A percentile compares a stretch with the other conserved stretches of the same genome.
Conservation (phyloP, 2,113 vertebrate genomes). For the Vombatus ursinus region DNA sequence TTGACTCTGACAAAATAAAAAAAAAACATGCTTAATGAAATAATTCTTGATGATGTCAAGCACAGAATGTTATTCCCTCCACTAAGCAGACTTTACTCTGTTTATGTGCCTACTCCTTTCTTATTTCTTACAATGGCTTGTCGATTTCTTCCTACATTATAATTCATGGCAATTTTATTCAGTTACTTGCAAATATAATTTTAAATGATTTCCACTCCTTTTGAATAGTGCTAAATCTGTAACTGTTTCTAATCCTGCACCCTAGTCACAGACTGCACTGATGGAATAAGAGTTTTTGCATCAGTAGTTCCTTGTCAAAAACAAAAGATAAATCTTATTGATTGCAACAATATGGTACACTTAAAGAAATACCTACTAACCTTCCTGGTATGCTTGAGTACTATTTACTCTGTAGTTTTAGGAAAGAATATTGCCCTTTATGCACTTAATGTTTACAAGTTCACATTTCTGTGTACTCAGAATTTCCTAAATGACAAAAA, state of each 20-base stretch:
- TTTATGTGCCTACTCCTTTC: not conserved
- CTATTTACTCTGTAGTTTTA: conserved; percentile 7
- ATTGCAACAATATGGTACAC: not conserved
- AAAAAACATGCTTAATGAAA: not conserved
- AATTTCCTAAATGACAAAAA: conserved; percentile 79
- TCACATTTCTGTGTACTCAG: conserved; percentile 71
- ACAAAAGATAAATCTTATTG: conserved; percentile 23
- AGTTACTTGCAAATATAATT: conserved; percentile 4
- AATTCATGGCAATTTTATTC: conserved; percentile 37
- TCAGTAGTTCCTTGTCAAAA: conserved; percentile 26
- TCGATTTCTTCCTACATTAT: not conserved
- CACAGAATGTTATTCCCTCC: conserved; percentile 12
- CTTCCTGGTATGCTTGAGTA: not conserved
- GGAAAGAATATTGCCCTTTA: conserved; percentile 52
- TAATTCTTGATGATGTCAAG: not conserved
- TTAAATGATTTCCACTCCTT: not conserved
- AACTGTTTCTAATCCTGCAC: not conserved
- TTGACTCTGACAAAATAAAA: not conserved
- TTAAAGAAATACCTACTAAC: conserved; percentile 24
- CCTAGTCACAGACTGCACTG: not conserved
- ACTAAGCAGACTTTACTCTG: not conserved
- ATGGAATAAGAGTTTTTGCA: not conserved
- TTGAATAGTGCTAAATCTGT: not conserved
- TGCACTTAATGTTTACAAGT: conserved; percentile 70
- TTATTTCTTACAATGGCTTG: conserved; percentile 2